A percentile compares a stretch with the other conserved stretches of the same genome.
Conservation (phyloP, 1,140 invertebrate species). For the Plutomurus gul region DNA sequence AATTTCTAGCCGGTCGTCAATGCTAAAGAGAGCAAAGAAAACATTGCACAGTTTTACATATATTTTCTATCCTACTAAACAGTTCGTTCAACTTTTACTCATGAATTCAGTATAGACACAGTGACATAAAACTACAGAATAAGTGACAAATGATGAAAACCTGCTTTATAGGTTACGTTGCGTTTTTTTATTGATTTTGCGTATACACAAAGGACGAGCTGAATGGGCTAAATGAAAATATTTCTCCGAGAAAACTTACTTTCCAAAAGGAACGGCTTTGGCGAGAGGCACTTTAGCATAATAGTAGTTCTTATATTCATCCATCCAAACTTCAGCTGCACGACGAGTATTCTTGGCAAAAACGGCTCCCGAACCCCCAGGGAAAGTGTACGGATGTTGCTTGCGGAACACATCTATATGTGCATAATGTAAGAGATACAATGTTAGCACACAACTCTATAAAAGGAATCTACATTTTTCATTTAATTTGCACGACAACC, state of each 20-base stretch:
- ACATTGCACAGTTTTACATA: too few species aligned
- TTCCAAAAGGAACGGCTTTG: conserved; percentile 83
- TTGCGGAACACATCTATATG: conserved; percentile 70
- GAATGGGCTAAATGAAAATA: conserved; percentile 10
- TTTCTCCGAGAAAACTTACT: conserved; percentile 68
- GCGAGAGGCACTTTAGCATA: conserved; percentile 84
- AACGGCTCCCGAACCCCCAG: conserved; percentile 86
- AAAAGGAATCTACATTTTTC: background rate
- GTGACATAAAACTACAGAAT: too few species aligned
- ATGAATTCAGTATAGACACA: too few species aligned
- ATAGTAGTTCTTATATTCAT: conserved; percentile 90
- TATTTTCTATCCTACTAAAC: too few species aligned
- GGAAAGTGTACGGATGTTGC: conserved; percentile 92
- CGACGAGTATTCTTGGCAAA: conserved; percentile 85
- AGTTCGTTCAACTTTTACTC: too few species aligned
- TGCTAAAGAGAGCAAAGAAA: conserved; percentile 64
- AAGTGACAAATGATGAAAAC: too few species aligned
- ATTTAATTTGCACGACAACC: conserved; percentile 61
- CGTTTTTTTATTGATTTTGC: too few species aligned
- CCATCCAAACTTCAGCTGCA: conserved; percentile 94
- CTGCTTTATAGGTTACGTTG: too few species aligned
- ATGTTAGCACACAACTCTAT: background rate
- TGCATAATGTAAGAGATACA: background rate
- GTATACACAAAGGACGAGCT: background rate
- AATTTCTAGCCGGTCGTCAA: conserved; percentile 81